These are phyloP conservation scores for Caloenas nicobarica DNA, from an alignment of 2,113 vertebrate genomes.

Conservation along the genomic window DNA sequence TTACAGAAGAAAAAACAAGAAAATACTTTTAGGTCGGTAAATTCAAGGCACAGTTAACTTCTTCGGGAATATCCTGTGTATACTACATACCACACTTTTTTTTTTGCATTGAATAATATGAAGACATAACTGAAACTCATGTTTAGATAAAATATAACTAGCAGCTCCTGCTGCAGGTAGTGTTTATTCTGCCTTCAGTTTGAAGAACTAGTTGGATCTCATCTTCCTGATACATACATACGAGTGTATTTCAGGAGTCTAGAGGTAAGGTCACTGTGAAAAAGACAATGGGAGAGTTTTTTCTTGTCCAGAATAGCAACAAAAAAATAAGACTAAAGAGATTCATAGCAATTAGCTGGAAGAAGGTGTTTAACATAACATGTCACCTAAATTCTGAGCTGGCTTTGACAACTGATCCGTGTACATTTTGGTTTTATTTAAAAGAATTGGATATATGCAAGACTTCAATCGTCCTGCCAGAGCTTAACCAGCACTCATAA, in stretches of 20 bases:
- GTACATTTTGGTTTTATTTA: background rate
- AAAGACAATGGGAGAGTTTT: background rate
- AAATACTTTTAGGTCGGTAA: background rate
- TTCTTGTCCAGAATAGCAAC: background rate
- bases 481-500: background rate
- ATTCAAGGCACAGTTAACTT: background rate
- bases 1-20: background rate
- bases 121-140: background rate
- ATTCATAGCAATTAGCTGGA: background rate
- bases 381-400: background rate
- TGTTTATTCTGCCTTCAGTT: background rate
- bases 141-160: background rate
- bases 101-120: background rate
- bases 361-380: background rate
- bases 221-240: background rate
- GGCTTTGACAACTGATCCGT: background rate
- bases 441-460: background rate
- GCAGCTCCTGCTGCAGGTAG: background rate
- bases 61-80: background rate
- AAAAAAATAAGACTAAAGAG: background rate
- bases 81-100: background rate
- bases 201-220: background rate
- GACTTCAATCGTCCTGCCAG: background rate
- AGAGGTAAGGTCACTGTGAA: background rate
- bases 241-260: background rate